These are phyloP conservation scores for Riptortus pedestris DNA, from an alignment of 1,140 invertebrate species.

Conservation along the genomic window DNA sequence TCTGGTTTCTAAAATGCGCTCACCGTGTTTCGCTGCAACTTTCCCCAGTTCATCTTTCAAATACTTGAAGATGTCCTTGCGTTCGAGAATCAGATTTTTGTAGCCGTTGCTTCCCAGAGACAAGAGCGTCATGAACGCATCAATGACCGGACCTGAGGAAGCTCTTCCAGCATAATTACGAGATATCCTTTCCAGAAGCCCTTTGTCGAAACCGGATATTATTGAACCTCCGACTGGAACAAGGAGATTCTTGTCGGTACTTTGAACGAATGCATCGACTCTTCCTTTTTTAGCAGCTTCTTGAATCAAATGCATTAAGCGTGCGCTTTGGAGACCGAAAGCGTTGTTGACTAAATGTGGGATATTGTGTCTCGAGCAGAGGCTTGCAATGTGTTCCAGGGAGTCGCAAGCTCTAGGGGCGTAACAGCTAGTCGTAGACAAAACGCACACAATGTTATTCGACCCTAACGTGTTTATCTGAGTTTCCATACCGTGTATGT, in stretches of 20 bases:
- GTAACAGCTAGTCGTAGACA: slow-evolving; percentile 77
- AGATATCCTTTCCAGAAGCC: slow-evolving; percentile 55
- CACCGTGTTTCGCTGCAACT: slow-evolving; percentile 49
- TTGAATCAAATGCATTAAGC: slow-evolving; percentile 60
- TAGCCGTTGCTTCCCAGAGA: slow-evolving; percentile 60
- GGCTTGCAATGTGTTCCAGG: slow-evolving; percentile 43
- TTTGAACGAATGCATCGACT: slow-evolving; percentile 73
- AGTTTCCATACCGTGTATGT: slow-evolving; percentile 48
- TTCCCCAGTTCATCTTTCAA: slow-evolving; percentile 48
- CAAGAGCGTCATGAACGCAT: slow-evolving; percentile 71
- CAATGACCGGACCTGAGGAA: slow-evolving; percentile 59
- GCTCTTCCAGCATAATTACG: slow-evolving; percentile 68
- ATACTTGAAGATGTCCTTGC: slow-evolving; percentile 55
- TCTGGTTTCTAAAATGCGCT: slow-evolving; percentile 52
- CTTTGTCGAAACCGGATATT: slow-evolving; percentile 61
- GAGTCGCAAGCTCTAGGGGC: slow-evolving; percentile 68
- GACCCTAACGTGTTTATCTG: slow-evolving; percentile 49
- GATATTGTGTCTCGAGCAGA: slow-evolving; percentile 55
- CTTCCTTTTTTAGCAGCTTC: slow-evolving; percentile 53
- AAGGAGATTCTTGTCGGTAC: slow-evolving; percentile 79
- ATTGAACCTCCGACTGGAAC: slow-evolving; percentile 79
- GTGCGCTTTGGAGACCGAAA: slow-evolving; percentile 69
- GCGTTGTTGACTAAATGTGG: slow-evolving; percentile 81
- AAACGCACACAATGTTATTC: slow-evolving; percentile 62
- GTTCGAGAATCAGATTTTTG: slow-evolving; percentile 48